Evolutionary conservation across 2,888 invertebrate species (phyloP), one percentile per base, ranked within the genome.

Genomic region (Hanleya hanleyi): DNA sequence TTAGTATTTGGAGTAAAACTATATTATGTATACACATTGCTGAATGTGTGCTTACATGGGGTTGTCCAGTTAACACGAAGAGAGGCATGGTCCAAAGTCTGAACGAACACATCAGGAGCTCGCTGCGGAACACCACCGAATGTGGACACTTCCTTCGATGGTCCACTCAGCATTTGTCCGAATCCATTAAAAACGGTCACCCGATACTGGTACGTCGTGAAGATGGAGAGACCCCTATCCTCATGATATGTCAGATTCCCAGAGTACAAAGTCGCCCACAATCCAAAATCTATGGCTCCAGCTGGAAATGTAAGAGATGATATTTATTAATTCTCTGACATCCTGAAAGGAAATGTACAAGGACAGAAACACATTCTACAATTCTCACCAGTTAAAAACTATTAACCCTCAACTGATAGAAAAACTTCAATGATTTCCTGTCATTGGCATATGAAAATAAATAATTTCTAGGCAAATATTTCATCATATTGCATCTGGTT

Each of bases 151-250:
- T 86, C 85, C 26, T 67, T 71, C 1, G 89, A 89, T 5, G 83
- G 79, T 4, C 81, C 78, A 74, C 88, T 88, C 66, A 82, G 86
- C 69, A 84, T 69, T 78, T 85, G 87, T 22, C 89, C 90, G 36
- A 85, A 81, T 74, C 80, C 83, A 72, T 89, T 90, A 75, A 81
- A 87, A 37, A 83, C 87, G 0, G 87, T 87, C 18, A 90, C 74
- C 7, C 87, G 77, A 78, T 90, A 90, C 41, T 79, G 61, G 75
- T 85, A 89, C 12, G 88, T 89, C 15, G 89, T 87, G 78, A 83
- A 89, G 77, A 89, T 77, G 1, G 88, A 82, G 9, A 90, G 83
- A 12, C 84, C 84, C 6, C 83, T 62, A 70, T 89, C 89, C 73
- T 89, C 87, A 78, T 77, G 87, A 75, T 83, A 86, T 6, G 77